These are phyloP conservation scores for Gerris lacustris DNA, from an alignment of 2,888 invertebrate species.

Conservation along the genomic window DNA sequence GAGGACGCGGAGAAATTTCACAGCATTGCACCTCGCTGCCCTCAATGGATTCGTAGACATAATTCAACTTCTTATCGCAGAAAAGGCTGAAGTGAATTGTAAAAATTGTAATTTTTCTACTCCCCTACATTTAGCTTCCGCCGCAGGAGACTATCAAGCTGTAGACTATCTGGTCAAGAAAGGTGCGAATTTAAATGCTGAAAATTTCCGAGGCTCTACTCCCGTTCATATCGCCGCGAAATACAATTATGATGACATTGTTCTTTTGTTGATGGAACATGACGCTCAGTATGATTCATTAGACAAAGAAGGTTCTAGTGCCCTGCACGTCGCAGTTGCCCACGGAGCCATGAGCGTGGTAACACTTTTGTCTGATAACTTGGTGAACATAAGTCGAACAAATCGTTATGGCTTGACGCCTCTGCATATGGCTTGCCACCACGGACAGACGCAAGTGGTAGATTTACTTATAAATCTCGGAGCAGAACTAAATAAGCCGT, in stretches of 20 bases:
- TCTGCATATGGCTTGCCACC: conserved; percentile 18
- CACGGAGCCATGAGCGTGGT: conserved; percentile 21
- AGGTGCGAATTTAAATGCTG: background rate
- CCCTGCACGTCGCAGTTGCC: conserved; percentile 24
- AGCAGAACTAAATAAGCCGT: conserved; percentile 17
- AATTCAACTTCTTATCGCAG: background rate
- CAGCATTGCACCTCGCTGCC: background rate
- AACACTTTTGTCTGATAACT: conserved; percentile 22
- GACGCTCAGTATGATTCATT: background rate
- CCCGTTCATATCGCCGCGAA: background rate
- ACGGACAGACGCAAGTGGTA: conserved; percentile 18
- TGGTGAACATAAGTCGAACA: no score
- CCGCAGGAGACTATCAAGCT: no score
- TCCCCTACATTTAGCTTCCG: background rate
- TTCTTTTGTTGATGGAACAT: background rate
- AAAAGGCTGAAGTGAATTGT: background rate
- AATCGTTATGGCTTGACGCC: conserved; percentile 14
- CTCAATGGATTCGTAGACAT: background rate
- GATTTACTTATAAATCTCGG: conserved; percentile 19
- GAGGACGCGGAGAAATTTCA: background rate
- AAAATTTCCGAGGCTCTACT: background rate
- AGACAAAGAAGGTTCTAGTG: conserved; percentile 9
- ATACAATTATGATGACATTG: background rate
- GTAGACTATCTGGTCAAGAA: no score
- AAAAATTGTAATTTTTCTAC: background rate